Evolutionary conservation across 2,113 vertebrate species (phyloP).

Genomic region (Gracilinanus agilis): DNA sequence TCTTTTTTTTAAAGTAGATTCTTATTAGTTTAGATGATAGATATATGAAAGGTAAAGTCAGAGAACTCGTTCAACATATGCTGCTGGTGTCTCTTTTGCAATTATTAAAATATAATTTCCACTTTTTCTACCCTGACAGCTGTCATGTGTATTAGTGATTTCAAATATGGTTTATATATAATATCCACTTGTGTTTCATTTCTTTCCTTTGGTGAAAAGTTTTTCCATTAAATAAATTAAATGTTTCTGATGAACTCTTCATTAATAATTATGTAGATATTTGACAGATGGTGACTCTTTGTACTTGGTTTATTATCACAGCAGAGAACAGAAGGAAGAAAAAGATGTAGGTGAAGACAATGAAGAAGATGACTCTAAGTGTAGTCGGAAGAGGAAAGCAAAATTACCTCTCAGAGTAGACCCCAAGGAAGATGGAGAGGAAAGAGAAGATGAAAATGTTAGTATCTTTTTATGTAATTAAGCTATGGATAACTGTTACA

Average conservation of each 20-base stretch:
- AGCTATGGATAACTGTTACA: background rate
- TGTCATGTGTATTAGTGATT: conserved; percentile 53
- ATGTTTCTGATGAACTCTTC: conserved; percentile 39
- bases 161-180: conserved; percentile 30
- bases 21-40: conserved; percentile 2
- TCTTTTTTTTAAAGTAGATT: conserved; percentile 67
- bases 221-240: background rate
- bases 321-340: conserved; percentile 87
- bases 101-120: conserved; percentile 56
- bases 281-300: conserved; percentile 67
- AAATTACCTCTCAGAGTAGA: conserved; percentile 85
- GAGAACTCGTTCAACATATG: conserved; percentile 51
- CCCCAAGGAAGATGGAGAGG: conserved; percentile 82
- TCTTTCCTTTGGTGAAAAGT: conserved; percentile 50
- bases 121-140: conserved; percentile 55
- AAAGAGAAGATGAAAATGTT: conserved; percentile 85
- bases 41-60: conserved; percentile 57
- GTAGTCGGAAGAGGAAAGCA: conserved; percentile 86
- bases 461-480: conserved; percentile 63
- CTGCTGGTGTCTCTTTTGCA: conserved; percentile 59
- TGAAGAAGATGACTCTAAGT: conserved; percentile 85
- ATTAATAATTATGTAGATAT: conserved; percentile 54
- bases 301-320: conserved; percentile 73
- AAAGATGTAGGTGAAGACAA: conserved; percentile 82
- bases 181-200: background rate